Evolutionary conservation across 1,140 invertebrate species (phyloP).

Genomic region (Adoxophyes honmai): DNA sequence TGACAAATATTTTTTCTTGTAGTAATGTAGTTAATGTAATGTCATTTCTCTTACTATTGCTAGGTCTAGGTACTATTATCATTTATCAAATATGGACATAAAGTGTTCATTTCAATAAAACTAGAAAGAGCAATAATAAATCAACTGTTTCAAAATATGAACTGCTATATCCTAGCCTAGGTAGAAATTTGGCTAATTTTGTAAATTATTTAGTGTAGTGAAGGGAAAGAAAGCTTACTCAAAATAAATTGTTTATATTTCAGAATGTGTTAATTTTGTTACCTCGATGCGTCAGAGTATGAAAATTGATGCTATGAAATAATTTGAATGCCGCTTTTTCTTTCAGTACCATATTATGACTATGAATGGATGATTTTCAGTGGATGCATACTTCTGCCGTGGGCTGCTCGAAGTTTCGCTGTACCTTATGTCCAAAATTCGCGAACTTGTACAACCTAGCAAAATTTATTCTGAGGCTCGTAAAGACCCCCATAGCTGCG

Average conservation of each 20-base stretch:
- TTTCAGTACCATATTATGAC: constrained; percentile 6
- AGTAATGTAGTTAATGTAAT: too few relatives aligned
- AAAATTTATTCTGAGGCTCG: too few relatives aligned
- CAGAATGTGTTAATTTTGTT: constrained; percentile 7
- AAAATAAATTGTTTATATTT: constrained; percentile 16
- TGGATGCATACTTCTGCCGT: constrained; percentile 4
- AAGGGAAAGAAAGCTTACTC: constrained; percentile 8
- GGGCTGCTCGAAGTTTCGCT: background rate
- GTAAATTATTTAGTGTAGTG: constrained; percentile 13
- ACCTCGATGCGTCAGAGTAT: background rate
- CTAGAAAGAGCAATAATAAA: constrained; percentile 2
- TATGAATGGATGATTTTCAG: constrained; percentile 66
- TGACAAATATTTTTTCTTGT: background rate
- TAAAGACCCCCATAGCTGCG: too few relatives aligned
- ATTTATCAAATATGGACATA: too few relatives aligned
- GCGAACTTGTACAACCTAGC: too few relatives aligned
- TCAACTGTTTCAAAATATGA: constrained; percentile 2
- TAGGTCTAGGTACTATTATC: too few relatives aligned
- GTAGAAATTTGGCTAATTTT: constrained; percentile 5
- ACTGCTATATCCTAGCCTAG: background rate
- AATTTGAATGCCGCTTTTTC: background rate
- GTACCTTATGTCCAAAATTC: background rate
- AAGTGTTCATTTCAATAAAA: too few relatives aligned
- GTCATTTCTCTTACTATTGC: background rate
- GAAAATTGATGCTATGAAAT: background rate